Base-by-base conservation (phyloP, 2,888 invertebrate species). In the Uloborus plumipes region DNA sequence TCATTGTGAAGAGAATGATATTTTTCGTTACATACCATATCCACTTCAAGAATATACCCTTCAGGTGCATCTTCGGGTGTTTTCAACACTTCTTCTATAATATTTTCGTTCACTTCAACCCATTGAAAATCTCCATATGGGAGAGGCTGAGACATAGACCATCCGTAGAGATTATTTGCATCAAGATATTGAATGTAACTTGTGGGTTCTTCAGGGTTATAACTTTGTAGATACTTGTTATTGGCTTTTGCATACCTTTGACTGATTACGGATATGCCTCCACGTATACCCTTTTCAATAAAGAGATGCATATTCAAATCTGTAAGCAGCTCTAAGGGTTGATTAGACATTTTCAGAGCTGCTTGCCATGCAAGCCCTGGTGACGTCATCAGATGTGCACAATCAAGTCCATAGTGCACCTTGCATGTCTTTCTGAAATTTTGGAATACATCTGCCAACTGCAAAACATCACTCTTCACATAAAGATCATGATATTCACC, bases 401-500 rank as follows among this genome's bases (percentile, higher is more conserved):
- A 86, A 75, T 88, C 87, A 6, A 87, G 72, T 15, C 85, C 59
- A 65, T 87, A 87, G 31, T 84, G 53, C 11, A 69, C 31, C 14
- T 86, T 26, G 20, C 85, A 85, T 13, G 85, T 69, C 11, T 70
- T 69, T 53, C 87, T 53, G 84, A 87, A 88, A 16, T 80, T 84
- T 76, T 87, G 86, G 80, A 88, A 87, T 0, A 86, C 85, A 62
- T 86, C 85, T 9, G 86, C 86, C 9, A 87, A 81, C 2, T 86
- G 77, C 4, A 85, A 59, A 0, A 84, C 81, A 83, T 87, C 87
- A 16, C 81, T 75, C 26, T 79, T 62, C 0, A 85, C 31, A 72
- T 88, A 88, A 2, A 87, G 39, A 76, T 86, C 85, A 49, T 85
- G 85, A 65, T 86, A 86, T 31, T 87, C 86, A 9, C 86, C 86